These are phyloP conservation scores for Falco punctatus DNA, from an alignment of 2,113 vertebrate species.

Conservation along the genomic window DNA sequence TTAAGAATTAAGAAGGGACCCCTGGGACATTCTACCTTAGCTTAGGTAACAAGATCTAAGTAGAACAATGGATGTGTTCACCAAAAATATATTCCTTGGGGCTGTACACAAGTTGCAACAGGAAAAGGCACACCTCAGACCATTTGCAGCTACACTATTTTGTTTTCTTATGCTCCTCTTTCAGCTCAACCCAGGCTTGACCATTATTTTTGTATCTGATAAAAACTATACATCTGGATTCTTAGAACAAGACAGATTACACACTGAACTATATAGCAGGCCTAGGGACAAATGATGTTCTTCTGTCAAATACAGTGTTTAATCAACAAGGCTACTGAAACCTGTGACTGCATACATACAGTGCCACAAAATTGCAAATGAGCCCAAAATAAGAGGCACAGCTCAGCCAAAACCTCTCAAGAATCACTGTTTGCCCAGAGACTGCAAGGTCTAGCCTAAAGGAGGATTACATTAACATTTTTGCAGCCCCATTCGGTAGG, in stretches of 20 bases:
- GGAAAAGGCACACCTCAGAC: neutral
- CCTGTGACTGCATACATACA: rapidly evolving
- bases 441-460: neutral
- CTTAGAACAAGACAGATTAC: neutral
- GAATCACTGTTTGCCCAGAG: neutral
- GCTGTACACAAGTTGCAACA: neutral
- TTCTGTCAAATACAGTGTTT: neutral
- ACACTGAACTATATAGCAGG: neutral
- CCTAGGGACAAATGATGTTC: neutral
- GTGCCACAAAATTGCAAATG: neutral
- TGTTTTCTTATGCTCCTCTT: neutral
- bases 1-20: neutral
- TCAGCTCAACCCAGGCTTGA: neutral
- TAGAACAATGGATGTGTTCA: neutral
- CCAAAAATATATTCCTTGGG: neutral
- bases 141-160: neutral
- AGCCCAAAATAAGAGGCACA: neutral
- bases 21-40: neutral
- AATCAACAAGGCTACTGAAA: neutral
- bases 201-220: neutral
- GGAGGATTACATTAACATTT: neutral
- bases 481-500: neutral
- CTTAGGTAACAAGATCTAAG: neutral
- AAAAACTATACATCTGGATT: neutral
- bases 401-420: neutral